Conservation (phyloP, 2,797 vertebrate genomes). For the Spheniscus humboldti region DNA sequence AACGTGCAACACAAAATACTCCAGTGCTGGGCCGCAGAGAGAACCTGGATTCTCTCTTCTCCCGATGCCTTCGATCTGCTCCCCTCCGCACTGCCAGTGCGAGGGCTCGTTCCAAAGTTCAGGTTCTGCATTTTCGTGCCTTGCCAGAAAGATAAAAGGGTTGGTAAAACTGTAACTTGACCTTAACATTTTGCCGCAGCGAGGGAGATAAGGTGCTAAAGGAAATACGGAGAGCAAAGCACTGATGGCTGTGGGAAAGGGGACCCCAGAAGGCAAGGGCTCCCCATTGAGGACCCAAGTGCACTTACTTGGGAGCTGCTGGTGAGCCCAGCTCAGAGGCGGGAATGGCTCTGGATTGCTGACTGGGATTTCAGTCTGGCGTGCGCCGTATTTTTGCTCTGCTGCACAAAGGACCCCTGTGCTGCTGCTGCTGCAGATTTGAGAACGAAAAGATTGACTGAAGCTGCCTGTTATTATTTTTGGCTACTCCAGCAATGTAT, state of each 20-base stretch:
- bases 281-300: rapidly evolving
- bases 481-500: slow-evolving; percentile 58
- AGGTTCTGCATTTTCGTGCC: not conserved
- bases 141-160: slow-evolving; percentile 13
- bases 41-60: not conserved
- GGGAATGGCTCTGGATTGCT: not conserved
- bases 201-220: slow-evolving; percentile 9
- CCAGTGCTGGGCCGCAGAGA: not conserved
- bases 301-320: rapidly evolving
- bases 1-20: not conserved
- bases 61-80: not conserved
- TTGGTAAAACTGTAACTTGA: slow-evolving; percentile 62
- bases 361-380: not conserved
- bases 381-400: rapidly evolving
- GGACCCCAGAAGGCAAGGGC: not conserved
- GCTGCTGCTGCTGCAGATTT: slow-evolving; percentile 9
- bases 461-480: slow-evolving; percentile 42
- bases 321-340: rapidly evolving
- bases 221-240: not conserved
- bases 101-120: slow-evolving; percentile 45
- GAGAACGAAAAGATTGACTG: not conserved
- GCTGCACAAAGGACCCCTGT: not conserved
- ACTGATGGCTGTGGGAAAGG: not conserved
- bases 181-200: not conserved
- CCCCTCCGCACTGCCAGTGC: not conserved